Evolutionary conservation across 2,797 vertebrate genomes (phyloP), one percentile per base, ranked within the genome.

Genomic region (Karalla daura): DNA sequence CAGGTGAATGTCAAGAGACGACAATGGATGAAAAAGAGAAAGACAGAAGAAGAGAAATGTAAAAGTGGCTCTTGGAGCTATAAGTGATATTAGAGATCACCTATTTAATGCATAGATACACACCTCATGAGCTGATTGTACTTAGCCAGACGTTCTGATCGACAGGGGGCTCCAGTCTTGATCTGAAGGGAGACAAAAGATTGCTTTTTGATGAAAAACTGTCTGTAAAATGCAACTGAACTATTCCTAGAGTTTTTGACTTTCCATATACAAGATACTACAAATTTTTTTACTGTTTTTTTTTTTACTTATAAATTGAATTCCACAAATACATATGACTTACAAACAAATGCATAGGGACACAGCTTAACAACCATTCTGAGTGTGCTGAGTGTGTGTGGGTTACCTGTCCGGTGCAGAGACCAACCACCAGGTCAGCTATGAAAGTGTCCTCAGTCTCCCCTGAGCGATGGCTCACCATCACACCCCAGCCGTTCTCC

Each of bases 41-140:
- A 33, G 21, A 27, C 43, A 58, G 15, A 32, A 44, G 59, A 46
- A 44, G 28, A 52, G 23, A 61, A 33, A 66, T 20, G 24, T 28
- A 18, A 59, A 65, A 61, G 30, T 15, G 17, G 12, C 7, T 18
- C n/a, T 9, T 39, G 49, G n/a, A 2, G 7, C 27, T 28, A 6
- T 23, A 50, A 27, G 41, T 11, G 2, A n/a, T 32, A 10, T 6
- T n/a, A 5, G 37, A 55, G 11, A 11, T 7, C 11, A 53, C 52
- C 21, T 43, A 4, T 4, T 35, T 6, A 44, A 49, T 11, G 5
- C 47, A 43, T 17, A 17, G 67, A 70, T 9, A 67, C 94, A 85
- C 79, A 97, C 96, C 96, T 96, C 96, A 97, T 97, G 65, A 97
- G 94, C 84, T 97, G 96, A 84, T 97, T 97, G 90, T 97, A 97